A percentile compares a stretch with the other conserved stretches of the same genome.
These are phyloP conservation scores for Orthonevra nobilis DNA, from an alignment of 2,888 invertebrate genomes.

Conservation along the genomic window DNA sequence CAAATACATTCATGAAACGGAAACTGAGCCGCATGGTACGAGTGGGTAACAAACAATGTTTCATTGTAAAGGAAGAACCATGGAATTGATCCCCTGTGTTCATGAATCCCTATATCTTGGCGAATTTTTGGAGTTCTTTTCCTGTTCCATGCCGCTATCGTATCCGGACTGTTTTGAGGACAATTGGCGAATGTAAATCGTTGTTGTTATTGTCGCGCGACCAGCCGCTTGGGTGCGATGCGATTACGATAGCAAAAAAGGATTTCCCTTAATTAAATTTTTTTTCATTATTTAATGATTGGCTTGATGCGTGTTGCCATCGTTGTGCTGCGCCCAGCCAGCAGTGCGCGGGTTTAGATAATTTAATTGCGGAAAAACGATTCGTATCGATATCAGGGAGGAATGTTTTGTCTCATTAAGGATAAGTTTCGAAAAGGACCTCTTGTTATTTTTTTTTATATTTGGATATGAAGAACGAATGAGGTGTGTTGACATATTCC, in stretches of 20 bases:
- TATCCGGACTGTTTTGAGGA: slow-evolving; percentile 60
- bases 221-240: slow-evolving; percentile 38
- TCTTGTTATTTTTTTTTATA: too few relatives aligned
- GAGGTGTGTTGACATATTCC: too few relatives aligned
- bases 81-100: slow-evolving; percentile 53
- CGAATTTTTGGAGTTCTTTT: slow-evolving; percentile 26
- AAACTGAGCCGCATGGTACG: slow-evolving; percentile 44
- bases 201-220: slow-evolving; percentile 50
- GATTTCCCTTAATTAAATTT: slow-evolving; percentile 68
- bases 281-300: slow-evolving; percentile 66
- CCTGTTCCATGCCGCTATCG: slow-evolving; percentile 1
- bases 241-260: slow-evolving; percentile 68
- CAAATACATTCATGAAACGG: slow-evolving; percentile 5
- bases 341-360: slow-evolving; percentile 19
- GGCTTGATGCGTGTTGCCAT: too few relatives aligned
- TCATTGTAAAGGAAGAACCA: slow-evolving; percentile 35
- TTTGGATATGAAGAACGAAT: too few relatives aligned
- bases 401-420: slow-evolving; percentile 64
- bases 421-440: too few relatives aligned
- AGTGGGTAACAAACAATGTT: slow-evolving; percentile 25
- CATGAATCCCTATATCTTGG: slow-evolving; percentile 53
- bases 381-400: slow-evolving; percentile 36
- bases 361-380: slow-evolving; percentile 52
- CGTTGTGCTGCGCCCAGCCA: slow-evolving; percentile 1
- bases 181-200: slow-evolving; percentile 63